Evolutionary conservation across 2,113 vertebrate genomes (phyloP), one percentile per base, ranked within the genome.

Genomic region (Psilopogon haemacephalus): DNA sequence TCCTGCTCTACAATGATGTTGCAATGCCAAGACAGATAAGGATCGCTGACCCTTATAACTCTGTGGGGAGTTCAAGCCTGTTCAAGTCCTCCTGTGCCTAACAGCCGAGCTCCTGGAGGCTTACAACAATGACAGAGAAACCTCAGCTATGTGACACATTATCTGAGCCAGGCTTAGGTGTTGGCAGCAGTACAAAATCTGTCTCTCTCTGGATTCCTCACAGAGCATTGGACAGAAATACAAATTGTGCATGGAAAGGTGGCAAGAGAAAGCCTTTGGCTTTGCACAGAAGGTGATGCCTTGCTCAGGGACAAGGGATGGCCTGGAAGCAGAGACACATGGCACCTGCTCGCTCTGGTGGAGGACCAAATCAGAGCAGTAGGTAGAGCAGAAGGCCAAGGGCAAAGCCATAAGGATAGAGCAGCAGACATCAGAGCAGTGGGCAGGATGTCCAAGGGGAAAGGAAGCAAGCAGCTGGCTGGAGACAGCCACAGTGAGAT

Each of bases 81-180:
- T 80, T 85, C 63, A 68, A 4, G 54, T 81, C 81, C 58, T 68
- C 23, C 76, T 56, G 28, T 56, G 50, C 73, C n/a, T 54, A 48
- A 35, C 21, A 72, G 37, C 30, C 1, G 0, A 67, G 74, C 64
- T 91, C 44, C 70, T 71, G 42, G 46, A 89, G 21, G 35, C 50
- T 84, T 24, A 30, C 8, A 84, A 26, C 55, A 72, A 8, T 58
- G 83, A 63, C 72, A 80, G 72, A 75, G 71, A 83, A 71, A 56
- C 38, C 81, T 90, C 91, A 90, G 68, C 44, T 69, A 38, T 77
- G 74, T 83, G 82, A 89, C 92, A 89, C 92, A 28, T n/a, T n/a
- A 58, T 8, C 44, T 64, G 70, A 88, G 86, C 52, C 70, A 82
- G 70, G 46, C 40, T 89, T 77, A 38, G 33, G 23, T 37, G 82